phyloP scores from a whole-genome alignment of 1,140 invertebrate genomes.

The Nephotettix cincticeps region DNA sequence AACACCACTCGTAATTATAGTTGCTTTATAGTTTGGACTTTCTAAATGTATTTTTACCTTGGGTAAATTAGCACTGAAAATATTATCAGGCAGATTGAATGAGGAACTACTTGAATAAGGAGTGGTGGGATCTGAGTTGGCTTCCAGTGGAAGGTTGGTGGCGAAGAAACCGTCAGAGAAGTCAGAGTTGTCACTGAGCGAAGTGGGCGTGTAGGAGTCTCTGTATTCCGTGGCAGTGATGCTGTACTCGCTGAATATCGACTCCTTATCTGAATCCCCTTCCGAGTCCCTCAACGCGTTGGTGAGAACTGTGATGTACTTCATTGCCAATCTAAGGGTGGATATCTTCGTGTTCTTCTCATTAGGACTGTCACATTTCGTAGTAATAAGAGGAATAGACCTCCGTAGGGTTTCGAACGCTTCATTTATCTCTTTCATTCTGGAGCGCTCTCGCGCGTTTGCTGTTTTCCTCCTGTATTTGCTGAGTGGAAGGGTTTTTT shows the following conservation, averaged over 20 bases:
- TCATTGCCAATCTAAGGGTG: constrained; percentile 81
- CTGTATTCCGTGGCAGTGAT: background rate
- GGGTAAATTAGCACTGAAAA: background rate
- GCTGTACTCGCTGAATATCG: constrained; percentile 12
- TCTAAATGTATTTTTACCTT: background rate
- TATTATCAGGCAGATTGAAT: background rate
- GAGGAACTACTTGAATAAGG: constrained; percentile 1
- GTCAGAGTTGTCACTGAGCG: constrained; percentile 26
- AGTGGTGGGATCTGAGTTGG: no score
- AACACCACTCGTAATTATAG: background rate
- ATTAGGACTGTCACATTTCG: constrained; percentile 11
- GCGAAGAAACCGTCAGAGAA: constrained; percentile 24
- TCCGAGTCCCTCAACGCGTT: constrained; percentile 44
- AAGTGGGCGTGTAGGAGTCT: constrained; percentile 20
- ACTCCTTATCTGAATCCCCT: constrained; percentile 33
- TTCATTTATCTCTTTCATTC: constrained; percentile 87
- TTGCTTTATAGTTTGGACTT: background rate
- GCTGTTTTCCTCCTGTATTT: constrained; percentile 88
- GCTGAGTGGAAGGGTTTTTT: constrained; percentile 77
- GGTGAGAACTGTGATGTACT: constrained; percentile 74
- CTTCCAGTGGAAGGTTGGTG: background rate
- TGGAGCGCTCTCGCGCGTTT: constrained; percentile 78
- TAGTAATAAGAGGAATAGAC: constrained; percentile 60
- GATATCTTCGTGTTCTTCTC: constrained; percentile 89
- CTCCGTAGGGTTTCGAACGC: constrained; percentile 78